Base-by-base conservation (phyloP, 2,888 invertebrate species). In the Beris chalybata region DNA sequence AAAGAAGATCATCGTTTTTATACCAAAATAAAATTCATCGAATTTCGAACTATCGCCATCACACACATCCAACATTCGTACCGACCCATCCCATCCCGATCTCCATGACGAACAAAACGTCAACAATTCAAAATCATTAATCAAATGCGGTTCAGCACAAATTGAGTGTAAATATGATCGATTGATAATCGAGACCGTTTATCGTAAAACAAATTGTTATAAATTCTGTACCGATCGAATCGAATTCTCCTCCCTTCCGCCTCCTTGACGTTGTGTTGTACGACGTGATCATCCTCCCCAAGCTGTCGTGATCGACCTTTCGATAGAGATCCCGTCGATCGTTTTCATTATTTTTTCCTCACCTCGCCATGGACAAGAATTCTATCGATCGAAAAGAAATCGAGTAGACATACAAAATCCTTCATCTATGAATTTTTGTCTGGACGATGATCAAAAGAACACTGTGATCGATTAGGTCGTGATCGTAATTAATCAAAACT, bases 121-220 rank as follows among this genome's bases (percentile, higher is more conserved):
- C 52, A 64, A 30, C 52, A 64, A 31, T 55, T 38, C 22, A 22
- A 57, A 31, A 58, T 52, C 59, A 69, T 69, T 67, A 69, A 69
- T 69, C 69, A 69, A 63, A 53, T 65, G 11, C 48, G 43, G 52
- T 45, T 54, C 55, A 57, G 58, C 63, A 69, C 59, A 69, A 69
- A 69, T 69, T 67, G 67, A 55, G 69, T 69, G 69, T 69, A 69
- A 69, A 69, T 69, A 69, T 69, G 69, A 69, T 69, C 63, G 69
- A 69, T 67, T 58, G 67, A 67, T 69, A 64, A 69, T 69, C 66
- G 56, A 67, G 65, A 65, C 59, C 47, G 48, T 67, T 69, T 67
- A 65, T 61, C 63, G 61, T 58, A 61, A 67, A 69, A 66, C 67
- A 67, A 67, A 67, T 69, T 69, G 69, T 47, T 64, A 64, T 64